Base-by-base conservation (phyloP, 2,797 vertebrate genomes). In the Siniperca obscura region DNA sequence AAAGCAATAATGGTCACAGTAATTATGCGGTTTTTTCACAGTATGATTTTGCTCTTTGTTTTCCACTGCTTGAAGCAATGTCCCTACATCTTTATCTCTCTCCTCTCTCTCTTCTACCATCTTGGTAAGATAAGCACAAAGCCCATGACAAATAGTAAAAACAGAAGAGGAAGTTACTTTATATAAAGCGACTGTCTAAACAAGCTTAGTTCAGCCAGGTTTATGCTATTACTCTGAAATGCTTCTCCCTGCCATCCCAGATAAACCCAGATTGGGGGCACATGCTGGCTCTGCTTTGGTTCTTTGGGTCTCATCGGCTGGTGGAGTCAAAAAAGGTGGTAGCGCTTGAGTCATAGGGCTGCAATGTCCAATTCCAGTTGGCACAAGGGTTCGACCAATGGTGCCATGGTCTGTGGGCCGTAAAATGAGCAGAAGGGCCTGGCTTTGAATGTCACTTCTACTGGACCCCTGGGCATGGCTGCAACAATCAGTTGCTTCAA, bases 401-500 rank as follows among this genome's bases (percentile, higher is more conserved):
- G 70, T 75, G 87, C 85, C 89, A 81, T 42, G 80, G 86, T 90
- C 81, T 64, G 79, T 87, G 81, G 78, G 83, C 89, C 57, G 72
- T 91, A 91, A 91, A 94, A 91, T 89, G 84, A 92, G 87, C 76
- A 84, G 78, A 84, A 87, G 86, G 86, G 70, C 87, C 72, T 1
- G 16, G 85, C 88, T 90, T 87, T 86, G 73, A 90, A 85, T 84
- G 82, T 82, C 80, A 82, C 65, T 52, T 78, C 78, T 80, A 64
- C 67, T 34, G 86, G 70, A 86, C 85, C 90, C 90, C 61, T 70
- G 86, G 88, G 89, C 81, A 84, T 4, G 4, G 78, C 75, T 76
- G 57, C 88, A 88, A 91, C 92, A 92, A 92, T 92, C 90, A 90
- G 70, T 57, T 75, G 78, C 87, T 89, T 90, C 83, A 89, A 91